A percentile compares a stretch with the other conserved stretches of the same genome.
phyloP scores from a whole-genome alignment of 1,140 invertebrate genomes.

The Drosophila littoralis region DNA sequence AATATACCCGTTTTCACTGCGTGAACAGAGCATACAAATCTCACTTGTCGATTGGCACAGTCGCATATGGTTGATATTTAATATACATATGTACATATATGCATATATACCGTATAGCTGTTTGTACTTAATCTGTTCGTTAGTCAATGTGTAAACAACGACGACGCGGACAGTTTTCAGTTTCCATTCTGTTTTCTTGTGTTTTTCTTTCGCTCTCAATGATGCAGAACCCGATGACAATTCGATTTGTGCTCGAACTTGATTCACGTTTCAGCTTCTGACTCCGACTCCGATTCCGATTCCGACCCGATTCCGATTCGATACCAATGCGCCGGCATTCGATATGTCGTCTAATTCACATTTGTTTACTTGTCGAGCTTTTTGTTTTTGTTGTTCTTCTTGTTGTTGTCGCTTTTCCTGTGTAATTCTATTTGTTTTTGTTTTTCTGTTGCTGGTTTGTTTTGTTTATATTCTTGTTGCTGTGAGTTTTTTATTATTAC shows the following conservation, averaged over 20 bases:
- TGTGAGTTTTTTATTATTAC: slow-evolving; percentile 28
- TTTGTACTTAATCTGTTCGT: background rate
- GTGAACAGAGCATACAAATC: too few species aligned
- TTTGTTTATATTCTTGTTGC: slow-evolving; percentile 30
- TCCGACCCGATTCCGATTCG: background rate
- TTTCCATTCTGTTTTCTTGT: background rate
- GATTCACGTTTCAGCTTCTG: background rate
- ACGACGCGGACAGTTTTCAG: background rate
- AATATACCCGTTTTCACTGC: too few species aligned
- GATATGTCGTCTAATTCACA: slow-evolving; percentile 2
- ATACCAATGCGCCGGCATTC: slow-evolving; percentile 8
- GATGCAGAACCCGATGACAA: background rate
- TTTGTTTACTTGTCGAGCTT: slow-evolving; percentile 1
- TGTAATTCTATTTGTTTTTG: background rate
- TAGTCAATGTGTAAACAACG: background rate
- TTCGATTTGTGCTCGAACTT: background rate
- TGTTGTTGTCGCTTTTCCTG: background rate
- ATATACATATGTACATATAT: too few species aligned
- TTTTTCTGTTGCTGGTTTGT: background rate
- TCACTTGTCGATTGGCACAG: background rate
- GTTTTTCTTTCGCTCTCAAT: background rate
- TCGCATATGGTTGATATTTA: background rate
- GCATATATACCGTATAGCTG: background rate
- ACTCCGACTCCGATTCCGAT: background rate
- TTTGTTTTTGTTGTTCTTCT: background rate